Base-by-base conservation (phyloP, 2,797 vertebrate species). In the Odontamblyopus lacepedii region DNA sequence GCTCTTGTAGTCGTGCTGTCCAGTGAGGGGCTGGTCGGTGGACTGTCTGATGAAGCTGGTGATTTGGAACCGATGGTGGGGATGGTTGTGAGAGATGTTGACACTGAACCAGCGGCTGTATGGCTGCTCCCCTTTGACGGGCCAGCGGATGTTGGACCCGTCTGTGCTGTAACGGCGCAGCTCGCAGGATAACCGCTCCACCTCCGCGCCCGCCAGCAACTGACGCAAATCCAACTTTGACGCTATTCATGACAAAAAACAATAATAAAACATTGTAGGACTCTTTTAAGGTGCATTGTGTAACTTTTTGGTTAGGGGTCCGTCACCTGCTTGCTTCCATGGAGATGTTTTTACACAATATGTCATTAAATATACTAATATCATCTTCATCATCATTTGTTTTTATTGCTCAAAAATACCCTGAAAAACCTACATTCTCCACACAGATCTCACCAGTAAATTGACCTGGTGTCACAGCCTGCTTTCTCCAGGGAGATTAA, bases 41-140 rank as follows among this genome's bases (percentile, higher is more conserved):
- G 91, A 82, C 2, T 91, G 87, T 80, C 91, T 81, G 35, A 95
- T 92, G 72, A 94, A 89, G 55, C 76, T 74, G 0, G 83, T 88
- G 70, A 90, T 13, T 0, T 53, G 72, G 74, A 93, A 92, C n/a
- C 23, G 23, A 23, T 23, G 23, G 0, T 23, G 23, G 23, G 23
- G 23, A 23, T 23, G 23, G 23, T 23, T 23, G 80, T 95, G 91
- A 65, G 59, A 89, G 27, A 95, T 1, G 6, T 79, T 89, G 74
- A 83, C 88, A 1, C 9, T 89, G 83, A 93, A 95, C 94, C 95
- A 95, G 61, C 5, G 30, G 73, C 91, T 91, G 6, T 88, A 74
- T 3, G 84, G 78, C 1, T 78, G 67, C 0, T 76, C 74, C 1
- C 72, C 88, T 16, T 75, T 50, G 11, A 82, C 84, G 0, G 95